Evolutionary conservation across 2,888 invertebrate species (phyloP), one percentile per base, ranked within the genome.

Genomic region (Aquatica leii): DNA sequence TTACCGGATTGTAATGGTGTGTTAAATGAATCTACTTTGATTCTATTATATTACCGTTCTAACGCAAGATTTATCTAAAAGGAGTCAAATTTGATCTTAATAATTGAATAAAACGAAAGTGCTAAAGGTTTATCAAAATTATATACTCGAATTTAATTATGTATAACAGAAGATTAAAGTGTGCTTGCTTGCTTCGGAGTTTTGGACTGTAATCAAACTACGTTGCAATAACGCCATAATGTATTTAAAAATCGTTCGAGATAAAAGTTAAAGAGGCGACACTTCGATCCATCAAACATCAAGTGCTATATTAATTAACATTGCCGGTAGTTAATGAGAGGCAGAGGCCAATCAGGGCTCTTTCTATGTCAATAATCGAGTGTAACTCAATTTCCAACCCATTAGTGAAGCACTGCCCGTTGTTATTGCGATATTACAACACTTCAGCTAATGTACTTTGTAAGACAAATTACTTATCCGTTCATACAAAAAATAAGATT

Each of bases 341-440:
- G 69, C 68, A 67, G 67, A 66, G 66, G 69, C 67, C 66, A 60
- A 71, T 70, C 67, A 64, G 57, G 65, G 65, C 67, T 63, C 69
- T 69, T 66, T 71, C 64, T 68, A 67, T 69, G 71, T 65, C 70
- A 70, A 70, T 71, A 70, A 70, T 70, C 66, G 63, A 53, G 63
- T 53, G 58, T 69, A 72, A 72, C 68, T 71, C 65, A 69, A 72
- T 72, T 71, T 69, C 62, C 57, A 52, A 61, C 64, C 70, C 70
- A 70, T 70, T 70, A 70, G 69, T 58, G 61, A 55, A 59, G 63
- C 59, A 63, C 62, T 63, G 51, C 59, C 54, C 54, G 58, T 64
- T 64, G 59, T 64, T 64, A 64, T 59, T 64, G 52, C 63, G 62
- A 62, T 59, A 59, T 54, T 24, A 31, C 46, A 37, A 55, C 37